These are phyloP conservation scores for Cynaeus angustus DNA, from an alignment of 2,888 invertebrate genomes.

Conservation along the genomic window DNA sequence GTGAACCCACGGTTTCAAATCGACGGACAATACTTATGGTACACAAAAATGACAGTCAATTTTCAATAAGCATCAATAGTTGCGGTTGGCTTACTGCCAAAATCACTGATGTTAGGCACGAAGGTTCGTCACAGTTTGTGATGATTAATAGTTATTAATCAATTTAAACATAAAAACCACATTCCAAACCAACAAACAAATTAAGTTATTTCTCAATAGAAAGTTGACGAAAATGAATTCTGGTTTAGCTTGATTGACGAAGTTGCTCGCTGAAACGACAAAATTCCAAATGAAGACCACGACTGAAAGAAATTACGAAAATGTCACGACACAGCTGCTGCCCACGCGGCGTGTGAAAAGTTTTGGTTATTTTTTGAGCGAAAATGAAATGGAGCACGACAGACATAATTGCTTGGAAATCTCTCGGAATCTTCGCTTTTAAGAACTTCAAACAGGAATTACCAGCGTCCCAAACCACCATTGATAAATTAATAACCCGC, in stretches of 20 bases:
- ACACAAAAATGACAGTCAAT: conserved; percentile 3
- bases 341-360: conserved; percentile 7
- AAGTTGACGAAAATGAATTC: conserved; percentile 15
- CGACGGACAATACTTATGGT: too few relatives aligned
- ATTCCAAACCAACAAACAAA: conserved; percentile 11
- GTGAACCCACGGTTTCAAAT: neutral
- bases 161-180: conserved; percentile 13
- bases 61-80: conserved; percentile 1
- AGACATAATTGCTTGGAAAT: too few relatives aligned
- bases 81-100: too few relatives aligned
- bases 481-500: conserved; percentile 12
- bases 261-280: neutral
- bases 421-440: too few relatives aligned
- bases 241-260: conserved; percentile 14
- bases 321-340: conserved; percentile 11
- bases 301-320: conserved; percentile 5
- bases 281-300: neutral
- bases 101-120: too few relatives aligned
- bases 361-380: neutral
- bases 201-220: conserved; percentile 27
- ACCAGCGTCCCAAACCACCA: neutral
- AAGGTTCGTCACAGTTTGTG: neutral
- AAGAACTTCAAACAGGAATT: neutral
- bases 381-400: neutral
- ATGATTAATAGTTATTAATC: conserved; percentile 23